Evolutionary conservation across 2,888 invertebrate genomes (phyloP).

Genomic region (Drosophila merina): DNA sequence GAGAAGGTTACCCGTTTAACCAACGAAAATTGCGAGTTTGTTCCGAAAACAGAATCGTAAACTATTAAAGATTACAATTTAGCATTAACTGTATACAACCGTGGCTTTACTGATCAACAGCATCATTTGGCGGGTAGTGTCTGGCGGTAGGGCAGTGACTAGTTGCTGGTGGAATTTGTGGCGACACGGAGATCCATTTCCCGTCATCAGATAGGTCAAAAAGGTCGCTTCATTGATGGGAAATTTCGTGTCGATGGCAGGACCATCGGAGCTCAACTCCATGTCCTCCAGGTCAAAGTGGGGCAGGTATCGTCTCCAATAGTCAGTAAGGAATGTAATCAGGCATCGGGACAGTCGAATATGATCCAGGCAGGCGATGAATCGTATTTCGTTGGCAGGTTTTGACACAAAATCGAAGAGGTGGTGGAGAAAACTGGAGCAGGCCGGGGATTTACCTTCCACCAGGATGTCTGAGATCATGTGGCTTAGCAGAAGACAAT

Average conservation of each 20-base stretch:
- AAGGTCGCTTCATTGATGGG: slow-evolving; percentile 55
- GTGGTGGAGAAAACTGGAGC: slow-evolving; percentile 53
- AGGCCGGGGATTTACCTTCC: slow-evolving; percentile 21
- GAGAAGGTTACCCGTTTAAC: slow-evolving; percentile 89
- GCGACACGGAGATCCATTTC: slow-evolving; percentile 57
- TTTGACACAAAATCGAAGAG: slow-evolving; percentile 45
- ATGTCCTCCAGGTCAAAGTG: slow-evolving; percentile 55
- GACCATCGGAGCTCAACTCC: slow-evolving; percentile 18
- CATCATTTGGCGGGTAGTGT: slow-evolving; percentile 20
- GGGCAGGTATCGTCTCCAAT: slow-evolving; percentile 54
- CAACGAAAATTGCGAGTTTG: slow-evolving; percentile 54
- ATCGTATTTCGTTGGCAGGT: slow-evolving; percentile 35
- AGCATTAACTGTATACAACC: slow-evolving; percentile 58
- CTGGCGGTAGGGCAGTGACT: slow-evolving; percentile 19
- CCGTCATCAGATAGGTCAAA: slow-evolving; percentile 57
- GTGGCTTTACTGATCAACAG: slow-evolving; percentile 69
- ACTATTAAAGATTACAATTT: slow-evolving; percentile 10
- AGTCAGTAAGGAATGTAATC: slow-evolving; percentile 43
- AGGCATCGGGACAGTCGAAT: slow-evolving; percentile 44
- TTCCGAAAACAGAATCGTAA: slow-evolving; percentile 25
- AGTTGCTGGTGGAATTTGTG: slow-evolving; percentile 41
- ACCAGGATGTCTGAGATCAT: slow-evolving; percentile 62
- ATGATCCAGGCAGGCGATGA: slow-evolving; percentile 52
- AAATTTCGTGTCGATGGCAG: neutral
- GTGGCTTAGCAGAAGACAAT: slow-evolving; percentile 58